Percentiles rank a stretch among this genome's conserved stretches.
These are phyloP conservation scores for Molanna angustata DNA, from an alignment of 2,888 invertebrate genomes.

Conservation along the genomic window DNA sequence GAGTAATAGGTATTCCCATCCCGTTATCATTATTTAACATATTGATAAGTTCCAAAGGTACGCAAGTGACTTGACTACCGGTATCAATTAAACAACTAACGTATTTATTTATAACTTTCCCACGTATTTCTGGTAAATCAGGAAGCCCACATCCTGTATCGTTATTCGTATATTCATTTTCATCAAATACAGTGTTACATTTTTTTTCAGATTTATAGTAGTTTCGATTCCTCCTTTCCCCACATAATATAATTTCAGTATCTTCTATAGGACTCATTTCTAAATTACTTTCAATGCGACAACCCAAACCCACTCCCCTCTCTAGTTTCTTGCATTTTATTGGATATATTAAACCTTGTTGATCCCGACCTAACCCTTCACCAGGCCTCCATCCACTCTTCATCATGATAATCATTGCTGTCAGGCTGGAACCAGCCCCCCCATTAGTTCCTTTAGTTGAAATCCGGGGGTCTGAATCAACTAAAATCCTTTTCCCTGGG, in stretches of 20 bases:
- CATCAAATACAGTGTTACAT: background rate
- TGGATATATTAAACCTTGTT: background rate
- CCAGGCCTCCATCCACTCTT: background rate
- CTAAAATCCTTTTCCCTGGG: background rate
- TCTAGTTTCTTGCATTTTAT: background rate
- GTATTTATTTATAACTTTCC: background rate
- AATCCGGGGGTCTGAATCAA: background rate
- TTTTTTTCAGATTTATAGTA: background rate
- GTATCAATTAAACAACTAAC: conserved; percentile 3
- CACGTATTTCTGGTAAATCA: conserved; percentile 1
- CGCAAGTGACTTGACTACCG: conserved; percentile 6
- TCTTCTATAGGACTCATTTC: background rate
- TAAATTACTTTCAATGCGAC: background rate
- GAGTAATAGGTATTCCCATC: background rate
- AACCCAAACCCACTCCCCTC: background rate
- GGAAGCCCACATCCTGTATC: background rate
- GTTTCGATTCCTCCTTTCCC: background rate
- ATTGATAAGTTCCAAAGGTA: background rate
- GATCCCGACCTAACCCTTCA: background rate
- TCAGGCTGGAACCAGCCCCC: background rate
- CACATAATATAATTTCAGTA: background rate
- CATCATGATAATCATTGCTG: background rate
- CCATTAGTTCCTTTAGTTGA: background rate
- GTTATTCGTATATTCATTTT: background rate
- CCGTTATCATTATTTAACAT: background rate